Percentiles rank a stretch among this genome's conserved stretches.
Evolutionary conservation across 2,888 invertebrate species (phyloP).

Genomic region (Timema podura): DNA sequence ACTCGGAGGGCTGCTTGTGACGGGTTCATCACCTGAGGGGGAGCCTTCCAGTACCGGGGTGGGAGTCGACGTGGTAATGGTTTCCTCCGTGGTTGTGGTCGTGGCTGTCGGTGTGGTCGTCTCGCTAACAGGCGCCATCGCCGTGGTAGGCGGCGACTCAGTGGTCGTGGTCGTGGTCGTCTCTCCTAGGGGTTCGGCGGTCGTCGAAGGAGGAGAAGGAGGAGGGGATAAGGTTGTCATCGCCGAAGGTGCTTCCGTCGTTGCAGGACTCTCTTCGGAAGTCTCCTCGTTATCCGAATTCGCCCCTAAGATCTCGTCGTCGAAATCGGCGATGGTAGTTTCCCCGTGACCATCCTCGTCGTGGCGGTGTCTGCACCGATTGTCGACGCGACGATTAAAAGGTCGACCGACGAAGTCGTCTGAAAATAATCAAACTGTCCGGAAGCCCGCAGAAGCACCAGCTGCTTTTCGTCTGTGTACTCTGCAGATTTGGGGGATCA

Average conservation of each 20-base stretch:
- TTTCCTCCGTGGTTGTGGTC: not conserved
- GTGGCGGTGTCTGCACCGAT: not conserved
- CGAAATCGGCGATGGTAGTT: not conserved
- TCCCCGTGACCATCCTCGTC: not conserved
- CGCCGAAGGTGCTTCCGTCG: too few relatives aligned
- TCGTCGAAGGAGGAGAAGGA: too few relatives aligned
- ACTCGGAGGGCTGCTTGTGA: not conserved
- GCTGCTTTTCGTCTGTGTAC: not conserved
- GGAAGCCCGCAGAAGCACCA: not conserved
- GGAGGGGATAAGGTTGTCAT: too few relatives aligned
- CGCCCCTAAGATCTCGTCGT: not conserved
- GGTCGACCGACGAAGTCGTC: not conserved
- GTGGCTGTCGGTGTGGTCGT: not conserved
- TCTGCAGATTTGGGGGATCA: not conserved
- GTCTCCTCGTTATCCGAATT: not conserved
- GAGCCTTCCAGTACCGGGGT: not conserved
- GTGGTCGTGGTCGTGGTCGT: too few relatives aligned
- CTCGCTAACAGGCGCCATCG: too few relatives aligned
- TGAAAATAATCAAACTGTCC: slow-evolving; percentile 11
- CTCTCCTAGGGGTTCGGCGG: too few relatives aligned
- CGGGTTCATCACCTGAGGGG: slow-evolving; percentile 5
- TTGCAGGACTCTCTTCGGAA: not conserved
- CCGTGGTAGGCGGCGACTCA: too few relatives aligned
- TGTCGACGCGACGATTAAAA: slow-evolving; percentile 9
- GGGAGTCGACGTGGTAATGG: not conserved